Conservation (phyloP, 2,888 invertebrate genomes). For the Falcaria lacertinaria region DNA sequence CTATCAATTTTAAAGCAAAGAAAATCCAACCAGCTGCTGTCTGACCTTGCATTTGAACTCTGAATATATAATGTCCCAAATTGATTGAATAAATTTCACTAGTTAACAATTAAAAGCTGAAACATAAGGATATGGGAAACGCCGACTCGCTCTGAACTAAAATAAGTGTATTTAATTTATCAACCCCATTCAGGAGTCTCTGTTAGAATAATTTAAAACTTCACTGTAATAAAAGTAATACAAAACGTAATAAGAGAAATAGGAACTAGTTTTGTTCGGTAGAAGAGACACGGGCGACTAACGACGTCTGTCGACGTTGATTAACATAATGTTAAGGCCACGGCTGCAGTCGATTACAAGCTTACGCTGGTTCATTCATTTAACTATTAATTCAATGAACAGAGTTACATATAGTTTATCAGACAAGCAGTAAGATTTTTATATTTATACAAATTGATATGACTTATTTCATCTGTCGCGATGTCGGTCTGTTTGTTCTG, state of each 20-base stretch:
- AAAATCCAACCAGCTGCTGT: too few species aligned
- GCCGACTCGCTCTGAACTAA: too few species aligned
- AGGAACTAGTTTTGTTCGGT: constrained; percentile 10
- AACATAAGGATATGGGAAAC: too few species aligned
- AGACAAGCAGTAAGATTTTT: background rate
- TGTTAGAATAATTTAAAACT: too few species aligned
- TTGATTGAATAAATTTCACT: too few species aligned
- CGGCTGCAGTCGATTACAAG: constrained; percentile 36
- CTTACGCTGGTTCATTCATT: constrained; percentile 25
- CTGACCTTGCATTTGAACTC: too few species aligned
- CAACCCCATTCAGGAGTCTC: too few species aligned
- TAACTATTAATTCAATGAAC: constrained; percentile 23
- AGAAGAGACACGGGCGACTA: constrained; percentile 6
- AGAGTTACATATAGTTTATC: constrained; percentile 3
- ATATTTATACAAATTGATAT: background rate
- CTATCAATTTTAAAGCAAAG: too few species aligned
- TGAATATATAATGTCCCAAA: too few species aligned
- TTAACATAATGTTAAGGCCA: constrained; percentile 69
- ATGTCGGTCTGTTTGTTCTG: background rate
- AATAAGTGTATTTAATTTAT: too few species aligned
- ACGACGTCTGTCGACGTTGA: constrained; percentile 22
- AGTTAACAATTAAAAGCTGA: too few species aligned
- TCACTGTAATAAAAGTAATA: background rate
- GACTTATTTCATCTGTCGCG: background rate
- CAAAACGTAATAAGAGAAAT: background rate